phyloP scores from a whole-genome alignment of 1,140 invertebrate species.

The Bicyclus anynana region DNA sequence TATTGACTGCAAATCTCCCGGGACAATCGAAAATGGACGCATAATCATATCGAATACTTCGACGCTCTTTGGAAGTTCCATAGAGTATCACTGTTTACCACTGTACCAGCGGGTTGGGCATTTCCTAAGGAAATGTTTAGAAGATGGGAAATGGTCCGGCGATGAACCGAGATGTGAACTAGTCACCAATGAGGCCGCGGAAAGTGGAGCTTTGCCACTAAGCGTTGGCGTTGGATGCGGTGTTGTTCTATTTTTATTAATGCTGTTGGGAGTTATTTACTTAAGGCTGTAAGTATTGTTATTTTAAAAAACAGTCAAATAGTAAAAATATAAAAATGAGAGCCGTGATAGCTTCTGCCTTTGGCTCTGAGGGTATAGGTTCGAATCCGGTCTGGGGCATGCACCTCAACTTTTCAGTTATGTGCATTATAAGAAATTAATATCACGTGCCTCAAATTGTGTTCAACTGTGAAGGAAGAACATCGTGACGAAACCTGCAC shows the following conservation, averaged over 20 bases:
- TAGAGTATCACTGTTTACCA: constrained; percentile 93
- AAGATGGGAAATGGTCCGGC: constrained; percentile 90
- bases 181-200: constrained; percentile 80
- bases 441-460: no score
- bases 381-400: no score
- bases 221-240: constrained; percentile 89
- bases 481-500: no score
- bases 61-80: constrained; percentile 87
- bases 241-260: constrained; percentile 85
- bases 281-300: constrained; percentile 82
- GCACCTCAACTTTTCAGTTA: no score
- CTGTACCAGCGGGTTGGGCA: constrained; percentile 89
- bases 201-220: constrained; percentile 83
- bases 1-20: constrained; percentile 89
- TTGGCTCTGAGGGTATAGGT: no score
- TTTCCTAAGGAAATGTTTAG: constrained; percentile 88
- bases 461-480: no score
- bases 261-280: constrained; percentile 87
- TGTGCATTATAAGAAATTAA: no score
- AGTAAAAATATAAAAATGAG: no score
- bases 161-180: constrained; percentile 87
- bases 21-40: constrained; percentile 88
- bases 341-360: no score
- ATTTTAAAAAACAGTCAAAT: no score
- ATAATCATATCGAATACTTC: constrained; percentile 91